phyloP scores from a whole-genome alignment of 1,140 invertebrate genomes.

The Trichonephila inaurata region DNA sequence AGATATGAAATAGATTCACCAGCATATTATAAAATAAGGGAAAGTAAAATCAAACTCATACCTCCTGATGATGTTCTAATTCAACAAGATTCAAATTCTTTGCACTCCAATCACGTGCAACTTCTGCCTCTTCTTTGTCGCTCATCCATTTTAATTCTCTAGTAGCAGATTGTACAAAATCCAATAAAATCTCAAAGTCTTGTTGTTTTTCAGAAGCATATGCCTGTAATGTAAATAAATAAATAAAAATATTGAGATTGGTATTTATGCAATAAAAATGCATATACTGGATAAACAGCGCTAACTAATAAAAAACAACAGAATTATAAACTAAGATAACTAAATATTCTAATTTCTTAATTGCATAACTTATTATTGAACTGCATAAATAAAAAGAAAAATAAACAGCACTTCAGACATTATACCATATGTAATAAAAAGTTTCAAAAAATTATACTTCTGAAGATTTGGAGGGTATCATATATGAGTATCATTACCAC shows the following conservation, averaged over 20 bases:
- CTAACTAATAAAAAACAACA: background rate
- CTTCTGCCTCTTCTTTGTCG: conserved; percentile 96
- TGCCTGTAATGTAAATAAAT: conserved; percentile 58
- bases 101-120: conserved; percentile 97
- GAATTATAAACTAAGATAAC: background rate
- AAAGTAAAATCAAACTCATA: conserved; percentile 40
- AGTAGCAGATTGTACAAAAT: conserved; percentile 96
- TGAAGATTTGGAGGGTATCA: too few species aligned
- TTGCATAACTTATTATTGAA: too few species aligned
- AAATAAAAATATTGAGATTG: background rate
- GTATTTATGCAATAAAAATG: too few species aligned
- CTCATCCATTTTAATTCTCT: conserved; percentile 97
- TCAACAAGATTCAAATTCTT: conserved; percentile 94
- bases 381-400: too few species aligned
- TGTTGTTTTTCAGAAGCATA: conserved; percentile 92
- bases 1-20: too few species aligned
- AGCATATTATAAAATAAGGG: background rate
- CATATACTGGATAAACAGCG: background rate
- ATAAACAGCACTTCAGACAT: too few species aligned
- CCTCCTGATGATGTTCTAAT: conserved; percentile 93
- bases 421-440: too few species aligned
- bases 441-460: too few species aligned
- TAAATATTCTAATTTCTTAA: background rate
- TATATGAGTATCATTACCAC: too few species aligned
- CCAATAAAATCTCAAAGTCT: conserved; percentile 94